These are phyloP conservation scores for Nomada ruficornis DNA, from an alignment of 2,888 invertebrate genomes.

Conservation along the genomic window DNA sequence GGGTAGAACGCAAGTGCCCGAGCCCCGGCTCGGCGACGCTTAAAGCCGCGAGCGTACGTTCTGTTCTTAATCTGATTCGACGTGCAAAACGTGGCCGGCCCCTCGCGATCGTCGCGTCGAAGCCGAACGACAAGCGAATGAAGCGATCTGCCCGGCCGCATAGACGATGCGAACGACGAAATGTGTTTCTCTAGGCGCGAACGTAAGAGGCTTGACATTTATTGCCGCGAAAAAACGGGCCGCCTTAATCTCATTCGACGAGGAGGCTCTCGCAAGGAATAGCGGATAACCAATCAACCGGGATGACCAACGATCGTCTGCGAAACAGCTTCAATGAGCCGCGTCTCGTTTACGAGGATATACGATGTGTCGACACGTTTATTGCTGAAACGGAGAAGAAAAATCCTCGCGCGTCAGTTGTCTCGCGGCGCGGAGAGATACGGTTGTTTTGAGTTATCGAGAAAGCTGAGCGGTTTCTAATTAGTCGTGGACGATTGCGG, in stretches of 20 bases:
- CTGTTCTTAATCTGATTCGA: constrained; percentile 22
- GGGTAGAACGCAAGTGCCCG: neutral
- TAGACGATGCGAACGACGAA: neutral
- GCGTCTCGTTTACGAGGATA: constrained; percentile 13
- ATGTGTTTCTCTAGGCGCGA: neutral
- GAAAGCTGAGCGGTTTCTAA: neutral
- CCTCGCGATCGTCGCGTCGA: neutral
- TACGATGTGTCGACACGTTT: constrained; percentile 24
- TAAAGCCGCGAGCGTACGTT: neutral
- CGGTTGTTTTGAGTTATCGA: constrained; percentile 10
- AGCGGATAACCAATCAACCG: constrained; percentile 22
- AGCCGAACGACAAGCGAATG: neutral
- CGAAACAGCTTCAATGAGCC: neutral
- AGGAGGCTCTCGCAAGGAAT: neutral
- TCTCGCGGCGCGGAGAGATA: neutral
- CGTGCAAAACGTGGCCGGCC: neutral
- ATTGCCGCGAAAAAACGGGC: neutral
- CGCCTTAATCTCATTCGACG: constrained; percentile 23
- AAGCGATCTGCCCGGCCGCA: neutral
- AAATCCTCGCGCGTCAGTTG: neutral
- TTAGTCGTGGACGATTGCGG: neutral
- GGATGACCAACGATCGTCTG: neutral
- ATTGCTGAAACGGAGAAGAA: neutral
- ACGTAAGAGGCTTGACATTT: constrained; percentile 19
- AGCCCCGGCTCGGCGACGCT: neutral